Evolutionary conservation across 2,113 vertebrate species (phyloP).

Genomic region (Gnathonemus echidnorhynchus): DNA sequence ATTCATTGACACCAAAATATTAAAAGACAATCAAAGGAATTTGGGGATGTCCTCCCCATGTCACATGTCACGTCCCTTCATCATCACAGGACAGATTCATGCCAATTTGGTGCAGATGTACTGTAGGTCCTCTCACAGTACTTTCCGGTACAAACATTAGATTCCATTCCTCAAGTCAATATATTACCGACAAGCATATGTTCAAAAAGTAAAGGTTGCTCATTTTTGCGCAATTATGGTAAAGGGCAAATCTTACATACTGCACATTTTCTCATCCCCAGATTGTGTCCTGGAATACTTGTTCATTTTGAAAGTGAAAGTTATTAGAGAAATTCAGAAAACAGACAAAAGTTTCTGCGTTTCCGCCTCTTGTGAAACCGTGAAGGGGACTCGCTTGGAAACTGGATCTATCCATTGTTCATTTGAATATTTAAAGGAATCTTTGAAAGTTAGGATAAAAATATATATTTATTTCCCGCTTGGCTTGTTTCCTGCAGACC

Average conservation of each 20-base stretch:
- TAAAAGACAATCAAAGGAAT: not conserved
- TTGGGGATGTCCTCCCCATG: not conserved
- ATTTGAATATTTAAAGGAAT: conserved; percentile 70
- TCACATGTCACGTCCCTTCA: not conserved
- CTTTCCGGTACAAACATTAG: not conserved
- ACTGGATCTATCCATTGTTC: conserved; percentile 70
- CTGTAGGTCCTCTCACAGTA: not conserved
- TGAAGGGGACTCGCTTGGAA: conserved; percentile 63
- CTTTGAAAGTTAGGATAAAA: conserved; percentile 39
- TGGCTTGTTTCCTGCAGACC: conserved; percentile 59
- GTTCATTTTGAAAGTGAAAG: conserved; percentile 50
- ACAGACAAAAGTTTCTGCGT: conserved; percentile 52
- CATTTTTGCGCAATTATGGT: not conserved
- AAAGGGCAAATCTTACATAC: not conserved
- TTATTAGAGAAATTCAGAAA: conserved; percentile 60
- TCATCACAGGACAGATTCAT: not conserved
- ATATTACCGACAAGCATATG: not conserved
- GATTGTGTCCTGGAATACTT: not conserved
- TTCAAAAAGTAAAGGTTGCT: not conserved
- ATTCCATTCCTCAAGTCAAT: not conserved
- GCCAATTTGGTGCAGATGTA: not conserved
- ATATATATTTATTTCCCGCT: conserved; percentile 53
- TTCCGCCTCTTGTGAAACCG: conserved; percentile 61
- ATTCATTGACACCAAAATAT: not conserved
- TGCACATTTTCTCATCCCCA: not conserved